Base-by-base conservation (phyloP, 1,140 invertebrate genomes). In the Neodiprion lecontei region DNA sequence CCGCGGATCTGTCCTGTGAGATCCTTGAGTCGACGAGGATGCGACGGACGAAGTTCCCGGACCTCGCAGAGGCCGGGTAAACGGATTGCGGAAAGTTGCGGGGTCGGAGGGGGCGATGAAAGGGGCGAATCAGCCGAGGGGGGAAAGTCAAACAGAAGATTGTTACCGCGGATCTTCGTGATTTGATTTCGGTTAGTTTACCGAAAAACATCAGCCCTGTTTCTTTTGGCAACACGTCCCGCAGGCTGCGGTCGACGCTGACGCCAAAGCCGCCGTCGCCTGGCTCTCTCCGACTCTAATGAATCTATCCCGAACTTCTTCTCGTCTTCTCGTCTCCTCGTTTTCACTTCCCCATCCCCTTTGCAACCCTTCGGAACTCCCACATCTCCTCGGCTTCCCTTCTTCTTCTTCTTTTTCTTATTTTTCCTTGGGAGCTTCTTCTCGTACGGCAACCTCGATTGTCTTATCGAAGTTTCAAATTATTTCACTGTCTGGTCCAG, bases 61-160 rank as follows among this genome's bases (percentile, higher is more conserved):
- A 40, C 28, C 28, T 40, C 5, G 28, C 28, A 1, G 28, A 40
- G 28, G 5, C n/a, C 5, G 11, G 9, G 53, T 61, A 61, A 61
- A 12, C 11, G 53, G n/a, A 61, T 61, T 40, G 28, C 53, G n/a
- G 53, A 61, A 61, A 61, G 53, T 61, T 61, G 53, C 2, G 1
- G 10, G 11, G 11, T 61, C 5, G 9, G 53, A 0, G 9, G 5
- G 28, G 28, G 28, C 28, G 28, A 40, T 40, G 53, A 61, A 17
- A 72, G 73, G 76, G 23, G 77, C 75, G 76, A 84, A 84, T 83
- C 79, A 78, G 77, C 77, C 76, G 68, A 76, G 77, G 66, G 76
- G 17, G 77, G 75, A 73, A 85, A 84, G 76, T 83, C 81, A 84
- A 85, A 85, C 75, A 81, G 77, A 81, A 83, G 82, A 81, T 82